Conservation (phyloP, 2,797 vertebrate genomes). For the Aulostomus chinensis region DNA sequence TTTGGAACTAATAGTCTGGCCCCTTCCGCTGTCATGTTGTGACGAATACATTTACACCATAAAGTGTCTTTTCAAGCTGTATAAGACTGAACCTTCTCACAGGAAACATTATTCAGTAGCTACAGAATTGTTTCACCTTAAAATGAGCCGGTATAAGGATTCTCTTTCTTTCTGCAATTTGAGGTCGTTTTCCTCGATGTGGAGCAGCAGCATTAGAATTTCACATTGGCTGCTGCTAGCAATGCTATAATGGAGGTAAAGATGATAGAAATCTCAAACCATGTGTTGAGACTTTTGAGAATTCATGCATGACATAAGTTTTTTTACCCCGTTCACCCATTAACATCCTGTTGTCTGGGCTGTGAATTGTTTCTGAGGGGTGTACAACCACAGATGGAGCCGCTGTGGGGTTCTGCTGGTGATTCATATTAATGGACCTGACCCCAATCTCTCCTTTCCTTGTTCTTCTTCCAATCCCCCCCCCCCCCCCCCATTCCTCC, state of each 20-base stretch:
- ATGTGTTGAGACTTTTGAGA: constrained; percentile 27
- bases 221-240: background rate
- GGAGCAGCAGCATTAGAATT: constrained; percentile 23
- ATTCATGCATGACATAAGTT: constrained; percentile 45
- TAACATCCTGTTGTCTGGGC: constrained; percentile 53
- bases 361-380: constrained; percentile 60
- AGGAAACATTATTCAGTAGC: constrained; percentile 2
- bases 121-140: background rate
- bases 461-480: constrained; percentile 60
- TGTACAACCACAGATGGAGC: constrained; percentile 68
- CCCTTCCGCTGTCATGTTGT: constrained; percentile 19
- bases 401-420: constrained; percentile 72
- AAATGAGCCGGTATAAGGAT: constrained; percentile 4
- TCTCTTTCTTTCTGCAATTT: constrained; percentile 2
- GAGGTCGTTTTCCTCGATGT: background rate
- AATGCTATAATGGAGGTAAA: constrained; percentile 14
- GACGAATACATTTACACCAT: constrained; percentile 40
- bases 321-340: constrained; percentile 46
- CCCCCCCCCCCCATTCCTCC: constrained; percentile 37
- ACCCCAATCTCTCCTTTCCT: constrained; percentile 65
- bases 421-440: constrained; percentile 78
- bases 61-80: constrained; percentile 23
- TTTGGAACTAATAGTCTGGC: constrained; percentile 13
- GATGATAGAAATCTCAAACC: constrained; percentile 24
- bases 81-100: constrained; percentile 2